Evolutionary conservation across 2,113 vertebrate species (phyloP), one percentile per base, ranked within the genome.

Genomic region (Sinocyclocheilus grahami): DNA sequence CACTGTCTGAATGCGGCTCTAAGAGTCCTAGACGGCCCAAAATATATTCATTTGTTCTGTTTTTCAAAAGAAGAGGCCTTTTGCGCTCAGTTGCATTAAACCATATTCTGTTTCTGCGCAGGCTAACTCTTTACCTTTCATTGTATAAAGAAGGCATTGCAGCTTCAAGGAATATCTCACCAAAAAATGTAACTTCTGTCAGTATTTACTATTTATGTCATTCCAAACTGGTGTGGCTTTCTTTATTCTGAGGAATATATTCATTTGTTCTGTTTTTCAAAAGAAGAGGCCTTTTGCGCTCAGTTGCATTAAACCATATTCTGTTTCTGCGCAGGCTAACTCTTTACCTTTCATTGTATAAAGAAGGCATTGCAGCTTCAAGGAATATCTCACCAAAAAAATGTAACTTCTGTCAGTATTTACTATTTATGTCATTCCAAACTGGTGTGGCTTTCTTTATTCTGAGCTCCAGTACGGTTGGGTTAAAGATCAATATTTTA

Each of bases 21-120:
- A 33, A 71, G 60, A 82, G 48, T 80, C 77, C 20, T n/a, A 62
- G 77, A 60, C 6, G 6, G 53, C 30, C 51, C 51, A 33, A 13
- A 84, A 69, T 85, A 81, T 75, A 81, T 81, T 22, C 20, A 79
- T 83, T 53, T 48, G 22, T 37, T 77, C 55, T 37, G 27, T 62
- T 75, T 80, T 89, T 82, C 62, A 24, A 62, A 62, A 42, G 24
- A 42, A 22, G 2, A 82, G 42, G 8, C 13, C 14, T 12, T 48
- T 82, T 67, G 62, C 62, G 30, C 24, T 30, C 11, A 14, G n/a
- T 11, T 20, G 24, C 62, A 20, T 67, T 30, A 30, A 30, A 81
- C 27, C 30, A 24, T 5, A 27, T 20, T 67, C 8, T 0, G 1
- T 12, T 46, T 18, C 48, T 20, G 48, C 48, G 55, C 48, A 78